Base-by-base conservation (phyloP, 2,113 vertebrate genomes). In the Tringa solitaria region DNA sequence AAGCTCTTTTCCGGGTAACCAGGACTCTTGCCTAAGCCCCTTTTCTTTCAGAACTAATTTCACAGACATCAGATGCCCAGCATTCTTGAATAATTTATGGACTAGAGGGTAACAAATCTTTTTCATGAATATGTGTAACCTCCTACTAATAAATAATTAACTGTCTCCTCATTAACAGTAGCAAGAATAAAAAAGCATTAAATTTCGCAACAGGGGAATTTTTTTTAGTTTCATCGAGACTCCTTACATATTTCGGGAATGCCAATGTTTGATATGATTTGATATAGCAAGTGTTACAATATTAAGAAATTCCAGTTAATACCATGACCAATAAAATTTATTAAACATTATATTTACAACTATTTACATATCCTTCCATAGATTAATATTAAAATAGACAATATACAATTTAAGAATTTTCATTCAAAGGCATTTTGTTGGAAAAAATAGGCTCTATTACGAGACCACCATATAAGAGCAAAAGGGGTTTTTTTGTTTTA, bases 301-400 rank as follows among this genome's bases (percentile, higher is more conserved):
- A 95, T 89, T 91, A 97, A 98, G 89, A 96, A 97, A 97, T 89
- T 90, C 96, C 96, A 97, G 96, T 92, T 97, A 95, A 91, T 97
- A 98, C 99, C 99, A 99, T 98, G 97, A 99, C 99, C 99, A 99
- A 99, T 99, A 99, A 99, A 99, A 99, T 99, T 99, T 99, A 99
- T 99, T 99, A 99, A 99, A 99, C 99, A 98, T 98, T 98, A 97
- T 99, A 99, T 99, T 97, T 99, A 99, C 99, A 99, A 98, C 98
- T 99, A 99, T 99, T 98, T 99, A 99, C 99, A 99, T 97, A 98
- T 98, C 98, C 97, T 99, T 99, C 98, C 98, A 99, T 99, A 99
- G 98, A 98, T 99, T 99, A 99, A 99, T 99, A 99, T 99, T 99
- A 99, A 99, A 99, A 99, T 99, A 99, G 99, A 99, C 98, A 98